These are phyloP conservation scores for Copidosoma aretas DNA, from an alignment of 2,888 invertebrate species.

Conservation along the genomic window DNA sequence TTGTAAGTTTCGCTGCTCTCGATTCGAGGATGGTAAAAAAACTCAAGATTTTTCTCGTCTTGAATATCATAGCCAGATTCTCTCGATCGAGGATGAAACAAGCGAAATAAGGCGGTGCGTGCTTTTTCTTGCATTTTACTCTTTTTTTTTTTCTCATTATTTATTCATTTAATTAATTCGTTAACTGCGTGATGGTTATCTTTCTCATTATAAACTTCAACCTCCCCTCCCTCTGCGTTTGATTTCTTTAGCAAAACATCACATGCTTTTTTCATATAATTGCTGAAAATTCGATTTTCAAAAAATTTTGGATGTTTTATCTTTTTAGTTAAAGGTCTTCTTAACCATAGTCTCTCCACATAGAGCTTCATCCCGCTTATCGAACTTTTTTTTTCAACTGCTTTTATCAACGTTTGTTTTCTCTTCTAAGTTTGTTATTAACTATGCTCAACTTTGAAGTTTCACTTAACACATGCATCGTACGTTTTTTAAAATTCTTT, in stretches of 20 bases:
- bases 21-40: slow-evolving; percentile 9
- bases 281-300: slow-evolving; percentile 21
- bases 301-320: not conserved
- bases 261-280: slow-evolving; percentile 23
- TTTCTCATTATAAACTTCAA: slow-evolving; percentile 23
- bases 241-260: slow-evolving; percentile 34
- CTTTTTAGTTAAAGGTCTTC: slow-evolving; percentile 13
- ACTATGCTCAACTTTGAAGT: slow-evolving; percentile 40
- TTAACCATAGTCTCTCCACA: slow-evolving; percentile 40
- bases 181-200: slow-evolving; percentile 33
- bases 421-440: slow-evolving; percentile 39
- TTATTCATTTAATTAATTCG: slow-evolving; percentile 28
- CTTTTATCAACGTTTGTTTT: slow-evolving; percentile 21
- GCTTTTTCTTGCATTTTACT: slow-evolving; percentile 35
- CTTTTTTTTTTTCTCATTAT: slow-evolving; percentile 32
- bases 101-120: slow-evolving; percentile 38
- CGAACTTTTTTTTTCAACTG: slow-evolving; percentile 19
- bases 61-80: slow-evolving; percentile 16
- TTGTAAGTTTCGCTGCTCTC: slow-evolving; percentile 9
- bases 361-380: slow-evolving; percentile 37
- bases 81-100: slow-evolving; percentile 33
- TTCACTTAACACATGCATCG: slow-evolving; percentile 59
- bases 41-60: slow-evolving; percentile 4
- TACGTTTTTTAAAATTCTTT: slow-evolving; percentile 45
- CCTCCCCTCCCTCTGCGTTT: not conserved